Evolutionary conservation across 2,888 invertebrate species (phyloP), one percentile per base, ranked within the genome.

Genomic region (Himalopsyche anomala): DNA sequence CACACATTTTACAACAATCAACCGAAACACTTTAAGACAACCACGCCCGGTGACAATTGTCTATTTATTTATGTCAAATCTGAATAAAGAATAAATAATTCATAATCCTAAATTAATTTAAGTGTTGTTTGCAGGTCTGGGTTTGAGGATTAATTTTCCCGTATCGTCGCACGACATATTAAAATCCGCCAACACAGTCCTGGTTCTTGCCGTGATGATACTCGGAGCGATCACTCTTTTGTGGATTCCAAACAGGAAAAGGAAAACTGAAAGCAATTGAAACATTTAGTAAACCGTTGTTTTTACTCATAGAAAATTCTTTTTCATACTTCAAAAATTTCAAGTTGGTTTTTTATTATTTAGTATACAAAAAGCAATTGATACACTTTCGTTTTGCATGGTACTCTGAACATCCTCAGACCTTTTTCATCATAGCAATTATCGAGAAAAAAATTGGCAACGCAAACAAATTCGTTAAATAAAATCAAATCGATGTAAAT

Each of bases 121-220:
- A 17, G 81, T 82, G 80, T 87, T 87, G 40, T 42, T 92, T 84
- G 93, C 92, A 0, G 97, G 98, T 87, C 98, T 92, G 2, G 98
- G 99, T 91, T 98, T 98, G 55, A 99, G 93, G 90, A 99, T 99
- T 82, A 99, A 94, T 92, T 98, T 98, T 86, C 99, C 99, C 51
- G 98, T 98, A 91, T 99, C 98, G 91, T 99, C 99, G 92, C 99
- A 99, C 40, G 98, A 98, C 98, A 99, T 99, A 92, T 99, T 99
- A 92, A 98, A 99, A 92, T 99, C 99, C 79, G 96, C 96, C 84
- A 99, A 94, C 2, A 99, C 98, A 83, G 95, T 95, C 87, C 99
- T 94, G 80, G 98, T 98, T 89, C 99, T 94, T 0, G 98, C 96
- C 0, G 98, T 98, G 89, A 99, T 98, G 89, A 99, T 99, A 89